A percentile compares a stretch with the other conserved stretches of the same genome.
Conservation (phyloP, 2,113 vertebrate species). For the Carassius auratus region DNA sequence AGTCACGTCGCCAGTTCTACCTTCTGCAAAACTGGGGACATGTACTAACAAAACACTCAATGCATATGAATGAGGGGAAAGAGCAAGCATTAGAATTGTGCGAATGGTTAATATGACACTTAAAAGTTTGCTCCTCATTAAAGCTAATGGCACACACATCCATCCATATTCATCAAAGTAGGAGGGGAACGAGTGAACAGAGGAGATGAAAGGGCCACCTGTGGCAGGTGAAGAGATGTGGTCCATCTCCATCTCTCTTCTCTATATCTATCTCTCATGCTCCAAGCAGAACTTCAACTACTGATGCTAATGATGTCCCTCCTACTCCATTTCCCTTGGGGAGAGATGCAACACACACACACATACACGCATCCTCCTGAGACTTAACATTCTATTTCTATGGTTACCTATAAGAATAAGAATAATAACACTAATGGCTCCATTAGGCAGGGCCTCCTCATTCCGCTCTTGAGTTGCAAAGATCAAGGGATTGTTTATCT, state of each 20-base stretch:
- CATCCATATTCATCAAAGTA: constrained; percentile 69
- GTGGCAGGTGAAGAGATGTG: constrained; percentile 70
- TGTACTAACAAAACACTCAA: constrained; percentile 58
- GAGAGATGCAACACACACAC: constrained; percentile 18
- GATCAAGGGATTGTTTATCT: constrained; percentile 65
- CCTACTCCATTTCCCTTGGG: constrained; percentile 36
- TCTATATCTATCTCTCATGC: constrained; percentile 41
- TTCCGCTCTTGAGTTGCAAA: constrained; percentile 64
- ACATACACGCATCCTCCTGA: constrained; percentile 33
- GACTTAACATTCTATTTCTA: constrained; percentile 56
- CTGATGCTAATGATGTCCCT: constrained; percentile 47
- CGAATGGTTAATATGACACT: constrained; percentile 63
- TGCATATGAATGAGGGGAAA: constrained; percentile 61
- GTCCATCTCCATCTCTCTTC: constrained; percentile 40
- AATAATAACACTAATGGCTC: constrained; percentile 54
- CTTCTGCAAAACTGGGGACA: constrained; percentile 55
- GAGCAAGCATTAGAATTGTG: constrained; percentile 53
- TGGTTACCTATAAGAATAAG: constrained; percentile 49
- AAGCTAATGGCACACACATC: constrained; percentile 49
- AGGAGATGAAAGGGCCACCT: constrained; percentile 74
- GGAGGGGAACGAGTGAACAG: constrained; percentile 46
- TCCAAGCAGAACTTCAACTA: constrained; percentile 57
- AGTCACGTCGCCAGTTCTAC: constrained; percentile 23
- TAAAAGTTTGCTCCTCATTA: constrained; percentile 59
- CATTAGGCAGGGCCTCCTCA: constrained; percentile 55